Evolutionary conservation across 1,140 invertebrate species (phyloP).

Genomic region (Cotesia chilonis): DNA sequence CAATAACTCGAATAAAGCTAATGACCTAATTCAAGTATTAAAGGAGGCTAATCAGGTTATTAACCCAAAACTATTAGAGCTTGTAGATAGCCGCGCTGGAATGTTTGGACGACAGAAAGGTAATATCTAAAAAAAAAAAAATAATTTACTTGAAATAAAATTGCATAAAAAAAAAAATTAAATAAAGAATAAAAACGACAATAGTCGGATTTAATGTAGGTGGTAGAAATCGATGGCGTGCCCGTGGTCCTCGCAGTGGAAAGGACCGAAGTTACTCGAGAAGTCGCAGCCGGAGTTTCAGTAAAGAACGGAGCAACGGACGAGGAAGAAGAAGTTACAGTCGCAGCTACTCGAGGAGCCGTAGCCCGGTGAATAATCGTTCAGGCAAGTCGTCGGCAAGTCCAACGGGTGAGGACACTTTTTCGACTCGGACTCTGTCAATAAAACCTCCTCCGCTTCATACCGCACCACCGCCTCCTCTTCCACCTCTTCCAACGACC

Average conservation of each 20-base stretch:
- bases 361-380: constrained; percentile 57
- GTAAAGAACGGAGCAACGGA: constrained; percentile 61
- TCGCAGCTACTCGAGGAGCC: constrained; percentile 62
- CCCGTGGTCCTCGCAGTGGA: constrained; percentile 48
- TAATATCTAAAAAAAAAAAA: constrained; percentile 33
- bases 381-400: constrained; percentile 51
- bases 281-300: constrained; percentile 61
- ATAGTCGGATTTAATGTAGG: constrained; percentile 43
- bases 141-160: no score
- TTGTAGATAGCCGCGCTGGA: constrained; percentile 66
- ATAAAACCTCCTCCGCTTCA: constrained; percentile 12
- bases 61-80: constrained; percentile 75
- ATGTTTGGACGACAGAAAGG: constrained; percentile 58
- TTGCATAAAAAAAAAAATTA: neutral
- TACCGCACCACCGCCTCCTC: constrained; percentile 17
- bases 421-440: constrained; percentile 11
- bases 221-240: constrained; percentile 61
- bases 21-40: constrained; percentile 90
- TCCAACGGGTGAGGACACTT: constrained; percentile 31
- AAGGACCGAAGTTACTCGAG: constrained; percentile 60
- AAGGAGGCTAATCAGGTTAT: constrained; percentile 95
- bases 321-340: constrained; percentile 58
- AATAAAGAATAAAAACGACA: constrained; percentile 10
- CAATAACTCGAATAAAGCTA: constrained; percentile 90
- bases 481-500: constrained; percentile 20